Evolutionary conservation across 2,888 invertebrate genomes (phyloP).

Genomic region (Epistrophella euchroma): DNA sequence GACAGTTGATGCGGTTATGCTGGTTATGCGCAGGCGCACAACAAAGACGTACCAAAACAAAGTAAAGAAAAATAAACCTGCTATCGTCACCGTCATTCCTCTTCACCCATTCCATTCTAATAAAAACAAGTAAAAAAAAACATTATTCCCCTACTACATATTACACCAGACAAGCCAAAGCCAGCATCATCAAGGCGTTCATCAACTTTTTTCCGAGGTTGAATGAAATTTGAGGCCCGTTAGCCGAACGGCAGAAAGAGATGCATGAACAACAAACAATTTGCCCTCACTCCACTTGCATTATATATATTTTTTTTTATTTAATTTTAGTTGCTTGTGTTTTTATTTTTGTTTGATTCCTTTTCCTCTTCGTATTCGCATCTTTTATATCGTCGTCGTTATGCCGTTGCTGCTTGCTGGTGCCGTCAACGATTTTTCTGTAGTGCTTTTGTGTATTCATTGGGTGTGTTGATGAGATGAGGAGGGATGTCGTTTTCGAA

Average conservation of each 20-base stretch:
- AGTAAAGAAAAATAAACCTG: constrained; percentile 58
- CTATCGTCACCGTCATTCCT: constrained; percentile 28
- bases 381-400: constrained; percentile 48
- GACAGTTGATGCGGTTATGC: too few relatives aligned
- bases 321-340: constrained; percentile 51
- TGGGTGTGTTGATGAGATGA: background rate
- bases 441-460: constrained; percentile 35
- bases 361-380: constrained; percentile 64
- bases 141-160: constrained; percentile 29
- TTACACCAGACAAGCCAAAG: constrained; percentile 36
- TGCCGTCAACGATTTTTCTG: constrained; percentile 32
- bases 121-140: constrained; percentile 4
- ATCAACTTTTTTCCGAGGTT: constrained; percentile 54
- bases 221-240: constrained; percentile 68
- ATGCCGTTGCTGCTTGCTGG: constrained; percentile 18
- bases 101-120: background rate
- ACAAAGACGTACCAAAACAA: constrained; percentile 72
- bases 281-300: constrained; percentile 59
- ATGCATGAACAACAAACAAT: constrained; percentile 74
- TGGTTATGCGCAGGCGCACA: too few relatives aligned
- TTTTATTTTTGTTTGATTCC: constrained; percentile 72
- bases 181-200: constrained; percentile 50
- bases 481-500: constrained; percentile 6
- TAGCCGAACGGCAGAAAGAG: constrained; percentile 43
- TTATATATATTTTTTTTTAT: background rate